phyloP scores from a whole-genome alignment of 2,113 vertebrate species.

The Odocoileus hemionus region DNA sequence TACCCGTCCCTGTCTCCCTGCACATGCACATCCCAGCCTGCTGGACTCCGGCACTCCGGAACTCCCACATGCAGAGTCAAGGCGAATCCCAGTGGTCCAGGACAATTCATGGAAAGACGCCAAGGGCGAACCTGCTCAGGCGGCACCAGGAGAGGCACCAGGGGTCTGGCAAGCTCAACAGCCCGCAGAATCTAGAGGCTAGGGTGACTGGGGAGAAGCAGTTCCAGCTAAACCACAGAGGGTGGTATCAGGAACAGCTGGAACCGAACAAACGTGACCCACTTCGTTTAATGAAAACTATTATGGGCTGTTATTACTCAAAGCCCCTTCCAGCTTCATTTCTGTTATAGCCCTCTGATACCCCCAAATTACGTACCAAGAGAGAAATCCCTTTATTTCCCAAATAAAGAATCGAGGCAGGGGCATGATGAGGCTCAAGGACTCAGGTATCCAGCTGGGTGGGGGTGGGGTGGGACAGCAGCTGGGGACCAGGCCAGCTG shows the following conservation, averaged over 20 bases:
- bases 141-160: not conserved
- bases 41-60: not conserved
- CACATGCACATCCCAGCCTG: too few relatives aligned
- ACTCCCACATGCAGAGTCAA: not conserved
- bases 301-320: not conserved
- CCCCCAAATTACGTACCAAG: not conserved
- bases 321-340: not conserved
- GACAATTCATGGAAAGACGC: not conserved
- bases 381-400: not conserved
- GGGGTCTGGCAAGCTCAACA: not conserved
- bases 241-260: not conserved
- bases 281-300: not conserved
- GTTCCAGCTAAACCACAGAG: not conserved
- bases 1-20: not conserved
- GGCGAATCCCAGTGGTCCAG: not conserved
- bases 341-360: not conserved
- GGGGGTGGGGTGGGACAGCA: too few relatives aligned
- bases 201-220: not conserved
- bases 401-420: not conserved
- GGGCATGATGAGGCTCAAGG: not conserved
- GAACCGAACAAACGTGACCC: not conserved
- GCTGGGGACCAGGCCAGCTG: not conserved
- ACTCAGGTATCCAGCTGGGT: accelerated
- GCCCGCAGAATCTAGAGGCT: not conserved
- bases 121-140: not conserved